These are phyloP conservation scores for Eidolon helvum DNA, from an alignment of 2,113 vertebrate genomes.

Conservation along the genomic window DNA sequence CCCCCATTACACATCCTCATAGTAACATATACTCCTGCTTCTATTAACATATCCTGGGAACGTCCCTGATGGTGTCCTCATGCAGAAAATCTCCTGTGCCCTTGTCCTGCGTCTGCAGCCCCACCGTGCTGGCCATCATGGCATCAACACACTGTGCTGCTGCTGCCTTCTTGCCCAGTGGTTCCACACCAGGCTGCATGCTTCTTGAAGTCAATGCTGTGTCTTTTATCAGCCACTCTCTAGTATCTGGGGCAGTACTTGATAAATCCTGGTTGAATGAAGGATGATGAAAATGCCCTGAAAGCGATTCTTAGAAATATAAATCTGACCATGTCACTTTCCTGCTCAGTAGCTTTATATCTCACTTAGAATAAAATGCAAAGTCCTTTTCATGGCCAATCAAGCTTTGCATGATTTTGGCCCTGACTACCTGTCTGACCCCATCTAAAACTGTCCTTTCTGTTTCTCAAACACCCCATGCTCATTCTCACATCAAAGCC, in stretches of 20 bases:
- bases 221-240: background rate
- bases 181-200: background rate
- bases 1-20: background rate
- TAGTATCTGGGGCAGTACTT: background rate
- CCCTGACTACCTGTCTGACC: background rate
- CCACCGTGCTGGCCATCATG: accelerated
- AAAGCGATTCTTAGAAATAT: background rate
- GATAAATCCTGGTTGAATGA: background rate
- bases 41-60: background rate
- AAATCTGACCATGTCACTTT: background rate
- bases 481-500: background rate
- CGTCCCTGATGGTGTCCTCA: background rate
- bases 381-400: background rate
- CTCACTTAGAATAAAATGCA: background rate
- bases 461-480: background rate
- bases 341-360: background rate
- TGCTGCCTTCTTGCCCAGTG: background rate
- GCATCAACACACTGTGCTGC: background rate
- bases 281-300: background rate
- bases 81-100: background rate
- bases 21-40: background rate
- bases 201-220: background rate
- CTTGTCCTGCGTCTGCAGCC: background rate
- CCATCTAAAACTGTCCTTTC: background rate
- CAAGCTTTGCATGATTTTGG: background rate